phyloP scores from a whole-genome alignment of 1,140 invertebrate genomes.

The Euglossa dilemma region DNA sequence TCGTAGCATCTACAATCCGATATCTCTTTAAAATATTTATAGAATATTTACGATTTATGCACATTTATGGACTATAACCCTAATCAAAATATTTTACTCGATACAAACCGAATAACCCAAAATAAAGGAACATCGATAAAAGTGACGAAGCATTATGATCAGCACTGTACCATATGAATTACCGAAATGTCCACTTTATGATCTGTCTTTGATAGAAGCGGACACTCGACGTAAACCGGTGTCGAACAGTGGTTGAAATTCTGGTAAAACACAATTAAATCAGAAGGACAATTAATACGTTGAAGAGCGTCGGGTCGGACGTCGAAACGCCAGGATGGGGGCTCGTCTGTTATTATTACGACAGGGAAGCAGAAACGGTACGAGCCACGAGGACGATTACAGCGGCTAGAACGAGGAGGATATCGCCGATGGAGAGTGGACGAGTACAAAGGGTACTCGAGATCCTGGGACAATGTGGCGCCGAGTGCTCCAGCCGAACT shows the following conservation, averaged over 20 bases:
- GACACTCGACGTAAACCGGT: neutral
- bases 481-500: constrained; percentile 40
- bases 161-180: neutral
- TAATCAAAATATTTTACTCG: too few relatives aligned
- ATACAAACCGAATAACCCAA: too few relatives aligned
- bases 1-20: too few relatives aligned
- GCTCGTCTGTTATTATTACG: constrained; percentile 44
- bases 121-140: too few relatives aligned
- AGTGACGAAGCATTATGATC: neutral
- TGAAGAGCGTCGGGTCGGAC: neutral
- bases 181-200: neutral
- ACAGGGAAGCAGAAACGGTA: constrained; percentile 36
- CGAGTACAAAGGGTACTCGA: constrained; percentile 61
- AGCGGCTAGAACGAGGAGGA: constrained; percentile 20
- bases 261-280: neutral
- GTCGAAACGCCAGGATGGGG: neutral
- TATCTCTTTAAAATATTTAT: too few relatives aligned
- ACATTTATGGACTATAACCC: too few relatives aligned
- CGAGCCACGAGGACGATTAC: constrained; percentile 49
- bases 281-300: neutral
- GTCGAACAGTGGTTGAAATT: neutral
- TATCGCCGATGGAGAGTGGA: constrained; percentile 52
- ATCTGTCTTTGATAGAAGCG: neutral
- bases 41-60: too few relatives aligned
- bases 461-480: constrained; percentile 62